Percentiles rank a stretch among this genome's conserved stretches.
These are phyloP conservation scores for Eubasilissa splendida DNA, from an alignment of 2,888 invertebrate species.

Conservation along the genomic window DNA sequence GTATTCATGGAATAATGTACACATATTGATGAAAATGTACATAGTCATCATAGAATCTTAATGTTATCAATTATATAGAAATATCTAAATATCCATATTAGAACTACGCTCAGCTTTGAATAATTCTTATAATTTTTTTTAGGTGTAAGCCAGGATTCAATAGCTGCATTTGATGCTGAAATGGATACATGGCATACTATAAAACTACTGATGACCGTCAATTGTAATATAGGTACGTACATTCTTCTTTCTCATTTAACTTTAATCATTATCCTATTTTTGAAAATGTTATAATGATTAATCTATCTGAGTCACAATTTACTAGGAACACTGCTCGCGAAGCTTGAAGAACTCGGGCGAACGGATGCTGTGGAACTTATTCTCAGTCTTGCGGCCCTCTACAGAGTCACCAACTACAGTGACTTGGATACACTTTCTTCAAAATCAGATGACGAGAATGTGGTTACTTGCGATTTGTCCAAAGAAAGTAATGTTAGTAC, in stretches of 20 bases:
- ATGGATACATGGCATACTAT: conserved; percentile 65
- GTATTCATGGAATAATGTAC: no score
- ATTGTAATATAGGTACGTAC: conserved; percentile 65
- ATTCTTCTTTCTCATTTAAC: neutral
- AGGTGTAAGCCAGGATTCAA: conserved; percentile 64
- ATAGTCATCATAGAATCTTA: no score
- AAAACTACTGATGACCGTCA: conserved; percentile 63
- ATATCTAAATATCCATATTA: no score
- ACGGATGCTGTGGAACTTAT: conserved; percentile 75
- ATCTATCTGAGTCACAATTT: conserved; percentile 53
- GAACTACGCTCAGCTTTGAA: no score
- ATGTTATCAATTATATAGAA: no score
- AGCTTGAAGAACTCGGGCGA: conserved; percentile 75
- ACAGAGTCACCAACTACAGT: conserved; percentile 58
- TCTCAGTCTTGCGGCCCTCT: conserved; percentile 71
- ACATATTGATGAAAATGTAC: no score
- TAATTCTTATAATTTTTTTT: conserved; percentile 17
- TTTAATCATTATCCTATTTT: neutral
- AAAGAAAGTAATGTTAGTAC: conserved; percentile 37
- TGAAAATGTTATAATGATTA: neutral
- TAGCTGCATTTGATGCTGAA: conserved; percentile 65
- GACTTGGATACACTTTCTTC: conserved; percentile 35
- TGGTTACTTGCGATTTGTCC: conserved; percentile 32
- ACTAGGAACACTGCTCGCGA: conserved; percentile 71
- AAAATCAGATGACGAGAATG: conserved; percentile 49